A percentile compares a stretch with the other conserved stretches of the same genome.
Conservation (phyloP, 2,113 vertebrate genomes). For the Clupea harengus region DNA sequence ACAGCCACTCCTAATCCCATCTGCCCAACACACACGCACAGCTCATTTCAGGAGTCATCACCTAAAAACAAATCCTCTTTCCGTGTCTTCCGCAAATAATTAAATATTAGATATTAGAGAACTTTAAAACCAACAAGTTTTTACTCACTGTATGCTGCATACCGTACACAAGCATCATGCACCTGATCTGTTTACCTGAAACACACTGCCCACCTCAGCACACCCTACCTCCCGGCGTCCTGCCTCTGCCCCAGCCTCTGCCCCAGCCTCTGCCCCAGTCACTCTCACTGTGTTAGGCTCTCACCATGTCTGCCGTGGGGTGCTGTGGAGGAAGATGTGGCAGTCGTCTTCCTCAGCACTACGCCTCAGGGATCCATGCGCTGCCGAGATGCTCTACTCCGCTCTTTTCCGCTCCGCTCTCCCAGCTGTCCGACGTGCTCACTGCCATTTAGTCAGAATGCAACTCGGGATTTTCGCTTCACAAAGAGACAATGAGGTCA, state of each 20-base stretch:
- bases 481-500: slow-evolving; percentile 80
- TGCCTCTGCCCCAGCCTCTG: no score
- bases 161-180: background rate
- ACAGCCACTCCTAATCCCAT: slow-evolving; percentile 21
- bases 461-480: slow-evolving; percentile 73
- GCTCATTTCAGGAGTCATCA: background rate
- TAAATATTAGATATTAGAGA: no score
- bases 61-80: slow-evolving; percentile 6
- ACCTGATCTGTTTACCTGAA: background rate
- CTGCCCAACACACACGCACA: background rate
- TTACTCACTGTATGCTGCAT: background rate
- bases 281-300: background rate
- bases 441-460: slow-evolving; percentile 67
- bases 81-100: background rate
- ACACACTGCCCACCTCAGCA: no score
- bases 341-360: background rate
- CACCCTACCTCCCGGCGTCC: no score
- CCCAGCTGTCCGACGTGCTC: slow-evolving; percentile 44
- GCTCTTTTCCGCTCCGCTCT: slow-evolving; percentile 35
- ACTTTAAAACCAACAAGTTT: no score
- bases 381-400: no score
- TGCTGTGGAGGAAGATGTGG: background rate
- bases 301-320: background rate
- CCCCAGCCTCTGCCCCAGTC: no score
- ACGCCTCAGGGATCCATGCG: no score